These are phyloP conservation scores for Microtus oregoni DNA, from an alignment of 2,113 vertebrate genomes.

Conservation along the genomic window DNA sequence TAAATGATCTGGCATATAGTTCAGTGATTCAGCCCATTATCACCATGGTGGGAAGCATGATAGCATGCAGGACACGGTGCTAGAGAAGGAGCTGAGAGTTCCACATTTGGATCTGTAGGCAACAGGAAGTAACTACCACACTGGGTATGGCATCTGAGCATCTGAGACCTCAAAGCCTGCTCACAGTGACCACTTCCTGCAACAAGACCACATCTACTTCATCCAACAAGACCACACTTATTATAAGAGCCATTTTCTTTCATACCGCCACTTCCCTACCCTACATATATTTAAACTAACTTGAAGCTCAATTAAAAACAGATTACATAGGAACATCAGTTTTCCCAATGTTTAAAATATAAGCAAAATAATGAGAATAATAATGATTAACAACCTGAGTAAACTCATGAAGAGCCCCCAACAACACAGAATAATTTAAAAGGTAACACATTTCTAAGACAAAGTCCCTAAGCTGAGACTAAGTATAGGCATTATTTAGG, in stretches of 20 bases:
- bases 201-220: too few relatives aligned
- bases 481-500: neutral
- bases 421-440: conserved; percentile 50
- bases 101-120: neutral
- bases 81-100: neutral
- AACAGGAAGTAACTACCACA: neutral
- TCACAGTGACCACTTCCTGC: neutral
- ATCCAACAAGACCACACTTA: neutral
- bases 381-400: conserved; percentile 47
- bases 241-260: neutral
- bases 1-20: neutral
- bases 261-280: neutral
- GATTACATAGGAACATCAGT: conserved; percentile 43
- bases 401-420: conserved; percentile 29
- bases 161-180: neutral
- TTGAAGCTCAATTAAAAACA: conserved; percentile 39
- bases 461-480: conserved; percentile 11
- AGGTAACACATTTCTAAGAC: neutral
- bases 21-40: neutral
- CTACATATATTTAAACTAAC: conserved; percentile 52
- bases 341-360: conserved; percentile 35
- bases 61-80: too few relatives aligned
- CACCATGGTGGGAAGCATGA: neutral
- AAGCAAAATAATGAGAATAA: conserved; percentile 51
- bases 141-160: neutral